These are phyloP conservation scores for Lepidurus couesii DNA, from an alignment of 1,140 invertebrate genomes.

Conservation along the genomic window DNA sequence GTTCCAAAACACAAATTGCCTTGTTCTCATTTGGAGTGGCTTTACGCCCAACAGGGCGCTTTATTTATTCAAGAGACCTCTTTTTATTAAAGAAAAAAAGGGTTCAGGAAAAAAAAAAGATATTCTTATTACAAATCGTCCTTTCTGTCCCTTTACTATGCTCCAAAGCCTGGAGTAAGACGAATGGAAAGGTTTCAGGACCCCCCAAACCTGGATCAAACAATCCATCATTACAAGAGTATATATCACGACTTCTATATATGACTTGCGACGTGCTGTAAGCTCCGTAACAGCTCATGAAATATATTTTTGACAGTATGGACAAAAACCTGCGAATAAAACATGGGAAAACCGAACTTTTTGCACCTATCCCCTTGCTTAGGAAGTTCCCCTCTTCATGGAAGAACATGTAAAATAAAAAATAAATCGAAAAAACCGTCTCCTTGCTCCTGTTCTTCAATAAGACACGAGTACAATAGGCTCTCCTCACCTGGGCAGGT, in stretches of 20 bases:
- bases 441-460: background rate
- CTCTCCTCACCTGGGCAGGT: constrained; percentile 12
- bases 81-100: too few relatives aligned
- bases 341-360: background rate
- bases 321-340: background rate
- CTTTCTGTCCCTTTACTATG: too few relatives aligned
- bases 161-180: too few relatives aligned
- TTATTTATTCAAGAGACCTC: too few relatives aligned
- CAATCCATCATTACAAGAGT: background rate
- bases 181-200: too few relatives aligned
- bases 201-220: background rate
- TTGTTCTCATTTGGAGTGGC: too few relatives aligned
- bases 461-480: constrained; percentile 19
- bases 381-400: background rate
- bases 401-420: background rate
- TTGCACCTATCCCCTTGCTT: background rate
- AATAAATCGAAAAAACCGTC: background rate
- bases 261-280: background rate
- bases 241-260: too few relatives aligned
- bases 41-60: too few relatives aligned
- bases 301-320: background rate
- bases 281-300: background rate
- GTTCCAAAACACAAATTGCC: too few relatives aligned
- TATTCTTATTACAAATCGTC: too few relatives aligned
- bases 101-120: too few relatives aligned